Evolutionary conservation across 2,888 invertebrate species (phyloP), one percentile per base, ranked within the genome.

Genomic region (Athrips mouffetella): DNA sequence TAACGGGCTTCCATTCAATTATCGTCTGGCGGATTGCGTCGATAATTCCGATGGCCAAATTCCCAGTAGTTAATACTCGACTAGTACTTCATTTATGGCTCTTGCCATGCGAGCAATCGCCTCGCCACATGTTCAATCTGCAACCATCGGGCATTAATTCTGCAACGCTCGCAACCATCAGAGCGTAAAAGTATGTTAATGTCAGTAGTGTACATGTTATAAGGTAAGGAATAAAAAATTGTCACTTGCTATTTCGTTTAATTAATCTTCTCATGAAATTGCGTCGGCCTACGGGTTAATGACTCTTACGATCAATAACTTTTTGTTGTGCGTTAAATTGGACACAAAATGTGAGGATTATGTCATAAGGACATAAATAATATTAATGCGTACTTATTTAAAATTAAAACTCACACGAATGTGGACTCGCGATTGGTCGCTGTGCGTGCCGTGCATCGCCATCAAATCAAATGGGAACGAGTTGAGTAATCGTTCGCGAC

Each of bases 1-100:
- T 80, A 83, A 82, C 74, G 77, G 76, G 67, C 63, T 73, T 70
- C 73, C 76, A 77, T 80, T 82, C 81, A 82, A 84, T 84, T 80
- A 80, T 77, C 69, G 73, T 72, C 71, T 67, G 72, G 67, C 72
- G 78, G 73, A 80, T 84, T 76, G 80, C 67, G 66, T 68, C 77
- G 73, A 83, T 80, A 77, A 78, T 79, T 73, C 71, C 71, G 63
- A 77, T 75, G 67, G 66, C 73, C 76, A 67, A 84, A 83, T 80
- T 81, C 75, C 74, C 79, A 74, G 69, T 75, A 73, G 78, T 77
- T 74, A 75, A 73, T 74, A 72, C 73, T 62, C 70, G 60, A 63
- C 61, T 64, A 62, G 67, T 72, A 73, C 67, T 74, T 76, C 80
- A 79, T 80, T 82, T 79, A 79, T 72, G 67, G 73, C 70, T 70